Conservation (phyloP, 2,797 vertebrate species). For the Pangasius mekongensis region DNA sequence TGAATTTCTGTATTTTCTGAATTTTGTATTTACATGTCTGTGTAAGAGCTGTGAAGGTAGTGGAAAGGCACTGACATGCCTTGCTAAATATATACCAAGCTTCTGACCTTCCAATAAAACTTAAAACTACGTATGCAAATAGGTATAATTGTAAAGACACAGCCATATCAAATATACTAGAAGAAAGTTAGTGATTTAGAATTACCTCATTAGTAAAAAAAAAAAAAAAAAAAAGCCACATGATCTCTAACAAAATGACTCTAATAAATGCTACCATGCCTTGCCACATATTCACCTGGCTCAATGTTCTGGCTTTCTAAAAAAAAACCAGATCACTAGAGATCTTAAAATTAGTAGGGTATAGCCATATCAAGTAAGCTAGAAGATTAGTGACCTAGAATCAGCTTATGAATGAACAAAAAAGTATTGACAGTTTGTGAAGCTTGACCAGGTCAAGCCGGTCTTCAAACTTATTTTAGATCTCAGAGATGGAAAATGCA, state of each 20-base stretch:
- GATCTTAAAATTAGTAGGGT: background rate
- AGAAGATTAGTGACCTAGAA: background rate
- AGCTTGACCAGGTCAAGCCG: background rate
- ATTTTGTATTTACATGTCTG: background rate
- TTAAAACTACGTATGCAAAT: slow-evolving; percentile 2
- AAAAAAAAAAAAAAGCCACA: background rate
- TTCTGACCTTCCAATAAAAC: slow-evolving; percentile 24
- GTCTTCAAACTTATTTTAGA: slow-evolving; percentile 21
- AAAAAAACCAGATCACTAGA: background rate
- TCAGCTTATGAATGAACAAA: background rate
- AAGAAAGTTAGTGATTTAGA: background rate
- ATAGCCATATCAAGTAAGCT: background rate
- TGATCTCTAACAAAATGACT: background rate
- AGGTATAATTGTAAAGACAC: slow-evolving; percentile 1
- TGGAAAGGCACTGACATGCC: slow-evolving; percentile 7
- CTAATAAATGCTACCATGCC: background rate
- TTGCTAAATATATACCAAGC: slow-evolving; percentile 15
- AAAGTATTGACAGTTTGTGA: background rate
- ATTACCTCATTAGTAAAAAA: background rate
- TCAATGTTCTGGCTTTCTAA: background rate
- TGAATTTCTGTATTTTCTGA: background rate
- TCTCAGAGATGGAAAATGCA: slow-evolving; percentile 41
- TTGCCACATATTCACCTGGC: background rate
- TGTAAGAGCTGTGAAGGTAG: background rate
- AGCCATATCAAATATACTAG: slow-evolving; percentile 8